Evolutionary conservation across 2,888 invertebrate species (phyloP).

Genomic region (Thereva nobilitata): DNA sequence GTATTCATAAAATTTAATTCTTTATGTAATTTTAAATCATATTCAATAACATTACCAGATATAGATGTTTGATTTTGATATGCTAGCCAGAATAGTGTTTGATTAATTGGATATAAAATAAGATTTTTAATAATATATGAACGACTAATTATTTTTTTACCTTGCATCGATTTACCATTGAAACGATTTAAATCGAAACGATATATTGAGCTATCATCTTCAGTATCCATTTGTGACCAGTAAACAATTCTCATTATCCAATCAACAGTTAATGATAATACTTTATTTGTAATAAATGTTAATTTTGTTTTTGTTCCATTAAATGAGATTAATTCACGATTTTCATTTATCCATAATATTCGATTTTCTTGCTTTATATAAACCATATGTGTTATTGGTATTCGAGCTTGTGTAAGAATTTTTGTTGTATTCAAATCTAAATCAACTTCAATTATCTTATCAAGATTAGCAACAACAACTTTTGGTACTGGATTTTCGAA

Average conservation of each 20-base stretch:
- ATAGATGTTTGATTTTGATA: conserved; percentile 44
- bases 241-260: conserved; percentile 86
- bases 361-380: conserved; percentile 72
- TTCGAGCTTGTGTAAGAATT: conserved; percentile 67
- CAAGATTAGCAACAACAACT: conserved; percentile 73
- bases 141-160: conserved; percentile 62
- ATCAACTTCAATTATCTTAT: conserved; percentile 75
- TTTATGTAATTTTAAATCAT: conserved; percentile 40
- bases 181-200: conserved; percentile 69
- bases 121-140: conserved; percentile 67
- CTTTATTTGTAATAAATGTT: conserved; percentile 63
- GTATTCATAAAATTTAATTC: conserved; percentile 23
- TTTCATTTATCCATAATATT: conserved; percentile 78
- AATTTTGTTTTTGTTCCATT: conserved; percentile 60
- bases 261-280: conserved; percentile 75
- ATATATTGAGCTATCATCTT: conserved; percentile 61
- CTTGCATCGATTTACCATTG: conserved; percentile 61
- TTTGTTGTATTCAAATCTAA: conserved; percentile 70
- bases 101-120: conserved; percentile 75
- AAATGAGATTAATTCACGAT: conserved; percentile 54
- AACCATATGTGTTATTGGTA: conserved; percentile 69
- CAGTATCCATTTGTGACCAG: conserved; percentile 70
- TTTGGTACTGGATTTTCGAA: conserved; percentile 78
- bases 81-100: conserved; percentile 78
- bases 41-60: conserved; percentile 47